Percentiles rank a stretch among this genome's conserved stretches.
These are phyloP conservation scores for Heliocidaris erythrogramma DNA, from an alignment of 35 echinoderm and acorn worm genomes.

Conservation along the genomic window DNA sequence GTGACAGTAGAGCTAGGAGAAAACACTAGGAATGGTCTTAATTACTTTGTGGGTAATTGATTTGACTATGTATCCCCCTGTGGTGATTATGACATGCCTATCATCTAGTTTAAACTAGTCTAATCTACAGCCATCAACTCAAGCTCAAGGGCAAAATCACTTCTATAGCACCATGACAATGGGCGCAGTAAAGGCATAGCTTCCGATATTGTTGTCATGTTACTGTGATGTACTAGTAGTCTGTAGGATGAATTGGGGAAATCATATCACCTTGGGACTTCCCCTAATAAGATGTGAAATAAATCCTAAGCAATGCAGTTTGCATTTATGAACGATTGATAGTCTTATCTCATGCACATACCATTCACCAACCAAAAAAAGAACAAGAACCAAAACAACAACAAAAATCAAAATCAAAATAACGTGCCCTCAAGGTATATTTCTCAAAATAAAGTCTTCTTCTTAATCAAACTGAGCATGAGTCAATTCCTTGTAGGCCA, in stretches of 20 bases:
- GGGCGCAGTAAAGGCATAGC: neutral
- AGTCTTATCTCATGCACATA: neutral
- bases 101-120: conserved; percentile 9
- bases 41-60: conserved; percentile 18
- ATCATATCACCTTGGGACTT: too few species aligned
- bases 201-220: neutral
- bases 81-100: neutral
- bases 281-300: too few species aligned
- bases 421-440: too few species aligned
- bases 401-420: too few species aligned
- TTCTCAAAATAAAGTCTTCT: neutral
- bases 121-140: neutral
- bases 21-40: conserved; percentile 10
- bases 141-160: neutral
- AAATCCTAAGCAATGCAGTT: too few species aligned
- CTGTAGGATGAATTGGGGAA: neutral
- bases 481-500: neutral
- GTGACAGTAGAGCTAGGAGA: neutral
- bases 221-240: neutral
- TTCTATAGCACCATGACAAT: neutral
- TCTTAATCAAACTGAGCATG: neutral
- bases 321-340: neutral
- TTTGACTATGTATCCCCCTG: neutral
- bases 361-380: too few species aligned
- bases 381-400: too few species aligned